Percentiles rank a stretch among this genome's conserved stretches.
phyloP scores from a whole-genome alignment of 2,888 invertebrate genomes.

The Anagyrus pseudococci region DNA sequence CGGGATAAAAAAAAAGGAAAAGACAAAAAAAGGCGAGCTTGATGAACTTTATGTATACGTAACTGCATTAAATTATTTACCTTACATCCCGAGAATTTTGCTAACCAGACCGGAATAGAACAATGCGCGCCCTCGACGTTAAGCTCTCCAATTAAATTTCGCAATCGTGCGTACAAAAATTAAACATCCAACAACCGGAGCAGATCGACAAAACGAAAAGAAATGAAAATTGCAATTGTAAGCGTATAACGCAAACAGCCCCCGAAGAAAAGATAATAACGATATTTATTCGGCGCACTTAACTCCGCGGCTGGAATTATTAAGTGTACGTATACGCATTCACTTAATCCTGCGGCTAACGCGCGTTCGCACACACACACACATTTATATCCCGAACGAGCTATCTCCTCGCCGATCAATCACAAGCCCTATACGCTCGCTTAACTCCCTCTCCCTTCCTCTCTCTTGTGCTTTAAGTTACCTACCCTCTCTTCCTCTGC shows the following conservation, averaged over 20 bases:
- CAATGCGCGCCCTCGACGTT: no score
- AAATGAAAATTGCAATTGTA: not conserved
- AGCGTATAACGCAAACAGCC: not conserved
- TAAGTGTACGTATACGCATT: conserved; percentile 55
- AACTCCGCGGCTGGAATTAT: conserved; percentile 46
- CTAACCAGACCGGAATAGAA: no score
- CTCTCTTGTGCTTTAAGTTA: no score
- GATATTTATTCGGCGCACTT: not conserved
- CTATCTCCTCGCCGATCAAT: conserved; percentile 61
- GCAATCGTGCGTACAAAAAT: no score
- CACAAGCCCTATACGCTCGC: conserved; percentile 45
- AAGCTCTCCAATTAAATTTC: no score
- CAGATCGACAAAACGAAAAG: conserved; percentile 2
- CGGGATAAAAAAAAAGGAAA: not conserved
- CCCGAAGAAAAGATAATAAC: no score
- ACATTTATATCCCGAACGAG: conserved; percentile 40
- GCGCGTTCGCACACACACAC: conserved; percentile 39
- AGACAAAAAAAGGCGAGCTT: no score
- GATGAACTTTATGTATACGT: no score
- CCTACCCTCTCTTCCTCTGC: not conserved
- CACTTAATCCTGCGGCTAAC: conserved; percentile 61
- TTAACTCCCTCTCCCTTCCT: no score
- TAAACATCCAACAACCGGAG: no score
- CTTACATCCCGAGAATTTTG: no score
- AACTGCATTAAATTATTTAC: no score